Evolutionary conservation across 2,113 vertebrate species (phyloP).

Genomic region (Sceloporus undulatus): DNA sequence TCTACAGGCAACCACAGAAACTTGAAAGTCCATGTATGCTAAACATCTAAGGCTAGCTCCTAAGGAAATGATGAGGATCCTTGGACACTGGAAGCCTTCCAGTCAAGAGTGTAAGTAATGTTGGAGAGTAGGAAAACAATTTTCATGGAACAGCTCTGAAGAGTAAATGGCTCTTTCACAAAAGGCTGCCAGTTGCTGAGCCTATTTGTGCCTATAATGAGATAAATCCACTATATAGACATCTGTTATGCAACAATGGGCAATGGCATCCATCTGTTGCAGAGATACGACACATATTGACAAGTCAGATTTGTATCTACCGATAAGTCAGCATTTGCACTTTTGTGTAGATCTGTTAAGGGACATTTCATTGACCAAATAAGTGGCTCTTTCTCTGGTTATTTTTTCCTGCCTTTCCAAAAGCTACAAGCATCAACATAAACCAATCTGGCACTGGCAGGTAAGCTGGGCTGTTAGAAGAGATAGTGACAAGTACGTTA

Average conservation of each 20-base stretch:
- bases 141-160: neutral
- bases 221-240: constrained; percentile 49
- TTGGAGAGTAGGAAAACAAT: neutral
- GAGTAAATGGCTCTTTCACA: neutral
- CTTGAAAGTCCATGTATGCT: neutral
- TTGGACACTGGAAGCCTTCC: neutral
- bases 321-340: constrained; percentile 59
- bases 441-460: constrained; percentile 57
- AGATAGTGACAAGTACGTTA: constrained; percentile 51
- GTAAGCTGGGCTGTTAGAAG: constrained; percentile 48
- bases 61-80: neutral
- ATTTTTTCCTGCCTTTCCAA: constrained; percentile 28
- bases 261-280: constrained; percentile 52
- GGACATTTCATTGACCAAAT: constrained; percentile 38
- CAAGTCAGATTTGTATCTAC: constrained; percentile 36
- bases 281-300: constrained; percentile 52
- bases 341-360: constrained; percentile 48
- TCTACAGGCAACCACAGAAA: neutral
- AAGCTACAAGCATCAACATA: constrained; percentile 53
- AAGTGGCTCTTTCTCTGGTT: constrained; percentile 35
- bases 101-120: neutral
- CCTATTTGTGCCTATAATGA: constrained; percentile 17
- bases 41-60: neutral
- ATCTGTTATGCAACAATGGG: constrained; percentile 46
- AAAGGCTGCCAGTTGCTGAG: neutral